phyloP scores from a whole-genome alignment of 2,797 vertebrate species.

The Botia almorhae region DNA sequence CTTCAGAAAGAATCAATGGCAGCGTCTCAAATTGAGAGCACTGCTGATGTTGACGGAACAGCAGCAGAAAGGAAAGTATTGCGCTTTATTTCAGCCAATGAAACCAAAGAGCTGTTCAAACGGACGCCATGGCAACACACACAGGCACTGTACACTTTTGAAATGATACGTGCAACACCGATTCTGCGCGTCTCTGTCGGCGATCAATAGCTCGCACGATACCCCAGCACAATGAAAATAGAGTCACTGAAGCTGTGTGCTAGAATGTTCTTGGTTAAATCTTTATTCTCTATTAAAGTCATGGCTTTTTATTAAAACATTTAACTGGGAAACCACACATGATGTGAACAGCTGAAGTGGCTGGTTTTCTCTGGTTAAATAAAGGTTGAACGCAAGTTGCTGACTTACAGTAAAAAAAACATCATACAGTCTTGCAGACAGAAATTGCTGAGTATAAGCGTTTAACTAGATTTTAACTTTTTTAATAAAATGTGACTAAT shows the following conservation, averaged over 20 bases:
- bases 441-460: not conserved
- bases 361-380: not conserved
- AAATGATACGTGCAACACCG: not conserved
- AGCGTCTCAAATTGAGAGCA: not conserved
- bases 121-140: conserved; percentile 13
- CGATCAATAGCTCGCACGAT: not conserved
- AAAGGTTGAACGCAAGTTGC: not conserved
- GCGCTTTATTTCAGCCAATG: conserved; percentile 25
- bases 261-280: conserved; percentile 1
- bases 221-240: not conserved
- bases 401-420: not conserved
- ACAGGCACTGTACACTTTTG: not conserved
- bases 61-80: conserved; percentile 29
- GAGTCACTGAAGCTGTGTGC: not conserved
- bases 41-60: conserved; percentile 10
- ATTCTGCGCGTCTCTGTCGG: not conserved
- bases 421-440: not conserved
- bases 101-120: conserved; percentile 18
- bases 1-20: conserved; percentile 13
- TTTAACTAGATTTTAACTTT: not conserved
- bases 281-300: not conserved
- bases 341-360: not conserved
- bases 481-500: not conserved
- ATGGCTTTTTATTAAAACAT: not conserved
- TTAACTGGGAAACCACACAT: not conserved